Evolutionary conservation across 2,888 invertebrate genomes (phyloP).

Genomic region (Orthosia cruda): DNA sequence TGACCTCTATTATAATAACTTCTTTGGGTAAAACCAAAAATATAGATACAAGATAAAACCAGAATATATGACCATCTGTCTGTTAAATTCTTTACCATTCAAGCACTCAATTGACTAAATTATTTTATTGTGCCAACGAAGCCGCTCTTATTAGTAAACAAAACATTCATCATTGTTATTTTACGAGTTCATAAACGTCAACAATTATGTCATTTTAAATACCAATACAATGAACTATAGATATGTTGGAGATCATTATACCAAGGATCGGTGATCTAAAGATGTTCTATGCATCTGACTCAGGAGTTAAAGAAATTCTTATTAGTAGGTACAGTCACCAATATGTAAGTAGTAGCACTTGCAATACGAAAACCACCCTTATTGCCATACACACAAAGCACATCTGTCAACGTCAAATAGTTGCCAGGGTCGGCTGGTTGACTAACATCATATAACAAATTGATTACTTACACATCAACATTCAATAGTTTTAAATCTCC

Average conservation of each 20-base stretch:
- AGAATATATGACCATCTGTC: not conserved
- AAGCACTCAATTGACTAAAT: slow-evolving; percentile 40
- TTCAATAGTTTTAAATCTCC: too few relatives aligned
- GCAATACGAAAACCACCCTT: too few relatives aligned
- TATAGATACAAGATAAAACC: not conserved
- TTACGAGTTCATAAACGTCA: slow-evolving; percentile 23
- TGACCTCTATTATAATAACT: too few relatives aligned
- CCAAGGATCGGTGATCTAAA: not conserved
- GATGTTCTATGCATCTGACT: not conserved
- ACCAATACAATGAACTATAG: not conserved
- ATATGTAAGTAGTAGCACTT: too few relatives aligned
- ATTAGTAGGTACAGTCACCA: too few relatives aligned
- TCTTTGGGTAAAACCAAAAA: not conserved
- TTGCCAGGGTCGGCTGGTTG: not conserved
- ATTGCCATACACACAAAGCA: too few relatives aligned
- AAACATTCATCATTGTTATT: slow-evolving; percentile 14
- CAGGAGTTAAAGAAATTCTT: not conserved
- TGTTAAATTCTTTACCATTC: slow-evolving; percentile 21
- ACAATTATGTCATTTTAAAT: slow-evolving; percentile 39
- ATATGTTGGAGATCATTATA: not conserved
- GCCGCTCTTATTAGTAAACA: slow-evolving; percentile 37
- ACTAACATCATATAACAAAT: too few relatives aligned
- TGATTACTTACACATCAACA: too few relatives aligned
- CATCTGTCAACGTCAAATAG: not conserved
- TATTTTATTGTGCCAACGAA: slow-evolving; percentile 44